These are phyloP conservation scores for Oreochromis aureus DNA, from an alignment of 2,113 vertebrate species.

Conservation along the genomic window DNA sequence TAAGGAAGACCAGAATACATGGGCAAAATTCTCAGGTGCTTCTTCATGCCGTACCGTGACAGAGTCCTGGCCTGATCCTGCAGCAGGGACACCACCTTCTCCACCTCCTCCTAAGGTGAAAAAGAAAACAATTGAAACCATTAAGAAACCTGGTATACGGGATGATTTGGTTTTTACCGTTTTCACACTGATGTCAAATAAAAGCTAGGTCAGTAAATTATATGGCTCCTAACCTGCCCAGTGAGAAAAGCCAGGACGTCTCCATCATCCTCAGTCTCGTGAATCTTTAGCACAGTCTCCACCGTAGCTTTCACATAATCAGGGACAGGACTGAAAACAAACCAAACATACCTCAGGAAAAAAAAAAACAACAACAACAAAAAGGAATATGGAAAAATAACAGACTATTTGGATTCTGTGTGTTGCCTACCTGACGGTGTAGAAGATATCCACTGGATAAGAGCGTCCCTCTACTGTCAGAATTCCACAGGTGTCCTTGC, in stretches of 20 bases:
- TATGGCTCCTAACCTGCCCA: constrained; percentile 80
- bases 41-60: constrained; percentile 89
- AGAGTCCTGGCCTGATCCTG: constrained; percentile 89
- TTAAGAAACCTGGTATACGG: neutral
- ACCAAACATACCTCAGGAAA: neutral
- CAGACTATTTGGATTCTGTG: neutral
- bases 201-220: neutral
- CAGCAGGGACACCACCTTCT: constrained; percentile 88
- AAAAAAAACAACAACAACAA: neutral
- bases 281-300: constrained; percentile 96
- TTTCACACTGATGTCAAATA: neutral
- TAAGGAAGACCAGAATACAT: constrained; percentile 96
- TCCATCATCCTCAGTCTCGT: constrained; percentile 90
- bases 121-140: neutral
- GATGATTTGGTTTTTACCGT: neutral
- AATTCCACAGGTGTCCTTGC: constrained; percentile 92
- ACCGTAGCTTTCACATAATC: constrained; percentile 96
- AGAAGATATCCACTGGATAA: constrained; percentile 95
- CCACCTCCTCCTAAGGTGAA: constrained; percentile 87
- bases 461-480: constrained; percentile 92
- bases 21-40: constrained; percentile 88
- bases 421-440: constrained; percentile 85
- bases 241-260: constrained; percentile 94
- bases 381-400: neutral
- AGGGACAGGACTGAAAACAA: constrained; percentile 83